Base-by-base conservation (phyloP, 2,113 vertebrate species). In the Onychostoma macrolepis region DNA sequence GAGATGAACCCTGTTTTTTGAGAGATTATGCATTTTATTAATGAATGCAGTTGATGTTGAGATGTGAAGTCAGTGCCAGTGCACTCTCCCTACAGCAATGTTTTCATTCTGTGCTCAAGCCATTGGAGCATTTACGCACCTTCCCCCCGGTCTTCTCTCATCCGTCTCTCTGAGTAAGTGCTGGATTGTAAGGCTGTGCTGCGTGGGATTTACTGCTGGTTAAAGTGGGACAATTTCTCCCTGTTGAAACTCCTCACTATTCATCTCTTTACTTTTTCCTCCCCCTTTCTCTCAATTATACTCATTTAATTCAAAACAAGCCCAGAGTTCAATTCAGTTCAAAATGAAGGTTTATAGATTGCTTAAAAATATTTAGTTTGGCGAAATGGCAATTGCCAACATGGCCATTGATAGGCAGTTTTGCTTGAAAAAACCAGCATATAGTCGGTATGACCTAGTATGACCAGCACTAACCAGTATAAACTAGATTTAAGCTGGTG, bases 221-320 rank as follows among this genome's bases (percentile, higher is more conserved):
- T 86, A 86, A 79, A 79, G 75, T 79, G 84, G 84, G 75, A 77
- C 76, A 87, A 65, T 86, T 83, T 76, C 78, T 87, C 76, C 38
- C 81, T 13, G 56, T 86, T 90, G 61, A 67, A 83, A 90, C 7
- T 56, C 33, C 77, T 71, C 85, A 33, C 38, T 74, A 10, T 45
- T 71, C 84, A 38, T 81, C 77, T 28, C 58, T 33, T 74, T 75
- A 30, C 48, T 69, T 80, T 38, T 72, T 72, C 48, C 24, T 28
- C 36, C 15, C 38, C 8, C 28, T 45, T 65, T 89, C 71, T 85
- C 15, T 45, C 58, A 28, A 33, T 58, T 82, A 45, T 45, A 12
- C 17, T 67, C n/a, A 15, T 13, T 80, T 33, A 80, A 80, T 80
- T 80, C 78, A 61, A 33, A 63, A 26, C 56, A 61, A 80, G 33